Conservation (phyloP, 2,797 vertebrate genomes). For the Microtus agrestis region DNA sequence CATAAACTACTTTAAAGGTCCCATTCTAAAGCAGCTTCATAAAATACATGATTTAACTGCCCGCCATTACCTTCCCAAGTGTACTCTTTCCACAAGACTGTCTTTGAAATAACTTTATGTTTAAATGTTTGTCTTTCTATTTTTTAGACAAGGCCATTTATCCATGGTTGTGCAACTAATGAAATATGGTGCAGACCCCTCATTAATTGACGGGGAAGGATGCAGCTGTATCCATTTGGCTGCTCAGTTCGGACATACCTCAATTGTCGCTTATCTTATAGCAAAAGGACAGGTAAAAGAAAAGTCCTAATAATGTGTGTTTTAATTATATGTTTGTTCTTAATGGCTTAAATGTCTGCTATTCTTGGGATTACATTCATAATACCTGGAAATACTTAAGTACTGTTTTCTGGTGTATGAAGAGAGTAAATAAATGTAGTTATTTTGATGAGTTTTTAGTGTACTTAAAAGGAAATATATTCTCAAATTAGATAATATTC, state of each 20-base stretch:
- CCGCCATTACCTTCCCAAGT: background rate
- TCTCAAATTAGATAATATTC: constrained; percentile 14
- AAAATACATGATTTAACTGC: constrained; percentile 9
- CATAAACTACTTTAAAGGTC: background rate
- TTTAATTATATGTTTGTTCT: constrained; percentile 14
- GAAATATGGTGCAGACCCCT: constrained; percentile 98
- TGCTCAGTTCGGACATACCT: constrained; percentile 99
- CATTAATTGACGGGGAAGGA: constrained; percentile 98
- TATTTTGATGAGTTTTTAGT: constrained; percentile 49
- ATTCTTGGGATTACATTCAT: constrained; percentile 23
- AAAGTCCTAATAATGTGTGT: constrained; percentile 1
- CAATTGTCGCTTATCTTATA: constrained; percentile 99
- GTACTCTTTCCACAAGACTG: background rate
- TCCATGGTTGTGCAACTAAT: constrained; percentile 99
- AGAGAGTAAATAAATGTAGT: constrained; percentile 37
- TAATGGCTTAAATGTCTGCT: constrained; percentile 47
- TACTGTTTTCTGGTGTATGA: constrained; percentile 48
- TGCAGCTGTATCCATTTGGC: constrained; percentile 99
- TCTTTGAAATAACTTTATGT: constrained; percentile 53
- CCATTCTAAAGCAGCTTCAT: constrained; percentile 51
- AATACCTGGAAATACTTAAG: constrained; percentile 49
- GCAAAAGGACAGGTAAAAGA: constrained; percentile 97
- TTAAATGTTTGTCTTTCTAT: constrained; percentile 73
- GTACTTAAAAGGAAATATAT: constrained; percentile 15
- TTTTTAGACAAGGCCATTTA: constrained; percentile 96